These are phyloP conservation scores for Talpa occidentalis DNA, from an alignment of 2,113 vertebrate genomes.

Conservation along the genomic window DNA sequence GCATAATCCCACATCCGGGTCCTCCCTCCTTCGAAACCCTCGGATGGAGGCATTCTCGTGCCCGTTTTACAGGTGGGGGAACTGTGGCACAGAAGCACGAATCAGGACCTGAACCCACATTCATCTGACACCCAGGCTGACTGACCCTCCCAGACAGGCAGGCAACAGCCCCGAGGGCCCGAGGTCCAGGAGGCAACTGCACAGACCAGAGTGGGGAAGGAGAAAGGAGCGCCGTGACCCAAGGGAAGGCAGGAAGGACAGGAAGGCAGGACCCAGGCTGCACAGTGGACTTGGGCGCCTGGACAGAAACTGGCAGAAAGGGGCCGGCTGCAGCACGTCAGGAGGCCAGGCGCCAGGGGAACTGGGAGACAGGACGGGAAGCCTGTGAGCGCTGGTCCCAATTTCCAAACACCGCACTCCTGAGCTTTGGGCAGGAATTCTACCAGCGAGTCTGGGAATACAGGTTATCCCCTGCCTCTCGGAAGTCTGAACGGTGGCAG, in stretches of 20 bases:
- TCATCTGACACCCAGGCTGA: not conserved
- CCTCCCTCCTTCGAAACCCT: not conserved
- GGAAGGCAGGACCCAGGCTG: not conserved
- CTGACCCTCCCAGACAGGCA: not conserved
- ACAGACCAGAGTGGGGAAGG: not conserved
- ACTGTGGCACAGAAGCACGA: not conserved
- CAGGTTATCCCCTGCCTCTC: not conserved
- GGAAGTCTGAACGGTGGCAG: not conserved
- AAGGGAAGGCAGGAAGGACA: not conserved
- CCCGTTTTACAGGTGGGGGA: not conserved
- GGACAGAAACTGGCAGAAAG: not conserved
- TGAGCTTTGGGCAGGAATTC: not conserved
- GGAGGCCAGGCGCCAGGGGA: not conserved
- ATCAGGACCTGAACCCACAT: not conserved
- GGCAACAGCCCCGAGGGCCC: not conserved
- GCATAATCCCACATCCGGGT: accelerated
- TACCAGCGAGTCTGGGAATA: not conserved
- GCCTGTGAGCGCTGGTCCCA: not conserved
- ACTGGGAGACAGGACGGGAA: not conserved
- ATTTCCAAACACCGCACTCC: not conserved
- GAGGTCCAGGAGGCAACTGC: not conserved
- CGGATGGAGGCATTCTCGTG: too few relatives aligned
- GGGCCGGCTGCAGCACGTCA: not conserved
- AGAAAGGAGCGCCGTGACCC: not conserved
- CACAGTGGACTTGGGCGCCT: not conserved